Base-by-base conservation (phyloP, 2,113 vertebrate genomes). In the Camelus dromedarius region DNA sequence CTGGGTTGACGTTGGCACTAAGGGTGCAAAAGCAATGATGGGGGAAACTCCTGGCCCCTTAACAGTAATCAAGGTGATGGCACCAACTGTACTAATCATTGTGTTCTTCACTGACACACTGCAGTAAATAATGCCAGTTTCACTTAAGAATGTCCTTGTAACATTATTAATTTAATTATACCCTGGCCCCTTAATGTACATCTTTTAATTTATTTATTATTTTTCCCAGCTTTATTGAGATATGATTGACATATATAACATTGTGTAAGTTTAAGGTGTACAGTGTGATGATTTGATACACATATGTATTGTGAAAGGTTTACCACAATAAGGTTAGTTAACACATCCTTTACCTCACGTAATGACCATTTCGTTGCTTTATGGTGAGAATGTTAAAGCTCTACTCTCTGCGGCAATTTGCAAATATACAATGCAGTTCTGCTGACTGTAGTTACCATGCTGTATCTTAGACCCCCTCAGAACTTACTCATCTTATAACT, bases 111-210 rank as follows among this genome's bases (percentile, higher is more conserved):
- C 58, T 66, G 38, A 28, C 38, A 76, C 4, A 62, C 2, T 81
- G n/a, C 10, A 72, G 42, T 89, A 73, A 73, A 91, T 64, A 79
- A 81, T 56, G 48, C 50, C 82, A 50, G 19, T 77, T 93, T 93
- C 48, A 72, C 30, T 38, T 91, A 79, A 83, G 72, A 81, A 81
- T 66, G 48, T 42, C 7, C 48, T 80, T 83, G 83, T 38, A 58
- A 76, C 72, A 50, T 58, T 19, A 60, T 50, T 48, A 48, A 66
- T 64, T 72, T 75, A 58, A 52, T 87, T 85, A 82, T 82, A 42
- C 24, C 2, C 48, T 77, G 48, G 22, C 66, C 42, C 58, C 92
- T 93, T 60, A 50, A 38, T 81, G 62, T 18, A 95, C 46, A 30
- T 60, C 38, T 81, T 79, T 81, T 80, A 69, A 46, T 66, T 32